These are phyloP conservation scores for Caradrina kadenii DNA, from an alignment of 2,888 invertebrate genomes.

Conservation along the genomic window DNA sequence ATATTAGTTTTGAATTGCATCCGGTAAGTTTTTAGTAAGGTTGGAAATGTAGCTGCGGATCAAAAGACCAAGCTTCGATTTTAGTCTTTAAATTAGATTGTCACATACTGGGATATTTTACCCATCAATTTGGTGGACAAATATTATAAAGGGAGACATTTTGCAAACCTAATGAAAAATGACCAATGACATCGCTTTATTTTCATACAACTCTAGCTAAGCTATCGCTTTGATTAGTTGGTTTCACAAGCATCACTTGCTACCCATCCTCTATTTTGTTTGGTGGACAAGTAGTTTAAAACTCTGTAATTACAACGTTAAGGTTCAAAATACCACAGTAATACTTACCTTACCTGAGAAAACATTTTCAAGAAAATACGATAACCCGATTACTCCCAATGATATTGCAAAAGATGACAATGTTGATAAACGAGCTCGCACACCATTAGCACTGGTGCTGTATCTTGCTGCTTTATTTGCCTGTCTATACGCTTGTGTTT, in stretches of 20 bases:
- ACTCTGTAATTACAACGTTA: not conserved
- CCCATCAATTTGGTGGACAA: too few relatives aligned
- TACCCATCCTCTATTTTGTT: too few relatives aligned
- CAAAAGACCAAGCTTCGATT: not conserved
- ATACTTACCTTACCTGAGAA: constrained; percentile 3
- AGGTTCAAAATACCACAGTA: not conserved
- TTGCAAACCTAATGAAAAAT: too few relatives aligned
- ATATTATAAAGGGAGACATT: too few relatives aligned
- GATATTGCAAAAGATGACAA: constrained; percentile 50
- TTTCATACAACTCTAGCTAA: too few relatives aligned
- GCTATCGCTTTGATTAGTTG: too few relatives aligned
- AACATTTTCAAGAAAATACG: constrained; percentile 35
- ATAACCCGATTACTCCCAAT: constrained; percentile 36
- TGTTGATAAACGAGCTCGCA: constrained; percentile 45
- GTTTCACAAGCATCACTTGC: too few relatives aligned
- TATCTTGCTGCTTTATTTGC: constrained; percentile 13
- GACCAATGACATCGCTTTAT: too few relatives aligned
- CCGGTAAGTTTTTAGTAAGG: not conserved
- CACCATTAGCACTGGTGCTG: constrained; percentile 25
- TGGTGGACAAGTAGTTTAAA: too few relatives aligned
- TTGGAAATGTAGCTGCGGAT: too few relatives aligned
- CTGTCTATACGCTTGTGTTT: not conserved
- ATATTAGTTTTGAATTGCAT: constrained; percentile 22
- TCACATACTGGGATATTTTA: too few relatives aligned
- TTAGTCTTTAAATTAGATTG: too few relatives aligned